Evolutionary conservation across 2,113 vertebrate genomes (phyloP), one percentile per base, ranked within the genome.

Genomic region (Colossoma macropomum): DNA sequence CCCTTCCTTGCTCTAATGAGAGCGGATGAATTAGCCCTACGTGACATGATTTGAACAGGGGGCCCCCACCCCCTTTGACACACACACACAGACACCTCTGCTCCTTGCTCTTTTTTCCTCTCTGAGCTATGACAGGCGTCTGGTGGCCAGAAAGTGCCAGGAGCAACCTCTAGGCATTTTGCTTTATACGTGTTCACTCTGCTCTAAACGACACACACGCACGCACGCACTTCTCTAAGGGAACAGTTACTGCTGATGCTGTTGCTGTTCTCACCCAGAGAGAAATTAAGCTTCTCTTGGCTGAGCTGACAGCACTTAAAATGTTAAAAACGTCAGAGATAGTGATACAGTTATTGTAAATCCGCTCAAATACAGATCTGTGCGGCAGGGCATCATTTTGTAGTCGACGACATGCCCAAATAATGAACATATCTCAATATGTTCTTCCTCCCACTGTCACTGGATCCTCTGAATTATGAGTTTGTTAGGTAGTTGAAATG

Each of bases 21-120:
- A 96, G 95, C 96, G 96, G 96, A 97, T 98, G 96, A 99, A 99
- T 99, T 98, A 97, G 96, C 95, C 93, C 95, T 96, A 97, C 96
- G 96, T 97, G 96, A 98, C 96, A 97, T 92, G 96, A 97, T 97
- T 98, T 97, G 95, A 97, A 93, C 95, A 96, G 95, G 86, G 90
- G 92, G 95, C 91, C 87, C 90, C 90, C 85, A 89, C 89, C 86
- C 88, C 83, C 70, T 85, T 77, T 52, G 27, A 85, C 77, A 85
- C 73, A 85, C 79, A 81, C 79, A 81, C 83, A 62, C 71, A 70
- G 78, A 81, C 82, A 84, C 2, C 3, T 28, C 30, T 27, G 52
- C 52, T 54, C 17, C 52, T 54, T 54, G 52, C 54, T 4, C 13
- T 90, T 86, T 88, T 89, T 90, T 91, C 92, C 88, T 92, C 90